Evolutionary conservation across 2,113 vertebrate genomes (phyloP), one percentile per base, ranked within the genome.

Genomic region (Hyla sarda): DNA sequence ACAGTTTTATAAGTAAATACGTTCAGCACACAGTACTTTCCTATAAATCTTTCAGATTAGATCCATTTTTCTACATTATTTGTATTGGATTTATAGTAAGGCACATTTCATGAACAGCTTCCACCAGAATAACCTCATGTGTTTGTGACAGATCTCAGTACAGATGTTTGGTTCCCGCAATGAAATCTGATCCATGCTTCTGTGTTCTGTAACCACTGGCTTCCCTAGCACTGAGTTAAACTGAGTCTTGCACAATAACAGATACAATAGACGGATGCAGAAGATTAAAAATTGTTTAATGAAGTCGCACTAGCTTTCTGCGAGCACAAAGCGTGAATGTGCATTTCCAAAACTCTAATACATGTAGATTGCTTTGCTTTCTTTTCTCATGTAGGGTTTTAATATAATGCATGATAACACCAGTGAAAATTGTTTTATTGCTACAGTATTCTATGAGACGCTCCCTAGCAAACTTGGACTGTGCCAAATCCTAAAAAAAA

Each of bases 111-210:
- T 34, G 17, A 21, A 0, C 65, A 3, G 28, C 65, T 69, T 41
- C 41, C 23, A 25, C 41, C 72, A 74, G 69, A 41, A 67, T 25
- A 48, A n/a, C 23, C n/a, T 47, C 41, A 47, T 1, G 37, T 74
- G 72, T 48, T 11, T 47, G 72, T 47, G 37, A 76, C 73, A 30
- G 47, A 52, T 76, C 73, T 76, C 73, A 50, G 73, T 19, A 41
- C 73, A 76, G 73, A 76, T 76, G 47, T 76, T 50, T 28, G n/a
- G 41, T 76, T 50, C 45, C n/a, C 25, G 73, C 25, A 50, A 30
- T 76, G 73, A 76, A 76, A 76, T 48, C 47, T 30, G 73, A 76
- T 28, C 73, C 73, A 2, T 7, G 45, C 47, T 76, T 30, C 47
- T 28, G 73, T 76, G 12, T 45, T 48, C 73, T 45, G 37, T 47